Conservation (phyloP, 1,140 invertebrate species). For the Anadara kagoshimensis region DNA sequence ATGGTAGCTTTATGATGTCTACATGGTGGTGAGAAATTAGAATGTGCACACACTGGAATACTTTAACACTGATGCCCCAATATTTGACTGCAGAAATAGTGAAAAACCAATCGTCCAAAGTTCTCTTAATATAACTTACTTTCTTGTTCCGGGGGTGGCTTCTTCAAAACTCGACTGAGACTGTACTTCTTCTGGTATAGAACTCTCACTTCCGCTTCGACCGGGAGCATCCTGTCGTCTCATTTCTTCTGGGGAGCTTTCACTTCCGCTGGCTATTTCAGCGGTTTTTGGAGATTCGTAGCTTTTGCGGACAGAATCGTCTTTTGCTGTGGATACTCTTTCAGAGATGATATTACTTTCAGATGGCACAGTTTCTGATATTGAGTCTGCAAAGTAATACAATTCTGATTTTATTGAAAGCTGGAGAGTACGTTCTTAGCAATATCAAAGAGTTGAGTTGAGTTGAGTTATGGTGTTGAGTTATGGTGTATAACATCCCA, state of each 20-base stretch:
- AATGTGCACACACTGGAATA: too few relatives aligned
- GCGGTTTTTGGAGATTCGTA: constrained; percentile 35
- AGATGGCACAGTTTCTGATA: constrained; percentile 25
- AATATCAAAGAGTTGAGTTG: too few relatives aligned
- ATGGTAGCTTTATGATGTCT: too few relatives aligned
- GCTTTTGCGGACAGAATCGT: constrained; percentile 39
- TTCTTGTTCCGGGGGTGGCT: constrained; percentile 27
- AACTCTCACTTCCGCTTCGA: constrained; percentile 64
- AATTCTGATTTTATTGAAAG: too few relatives aligned
- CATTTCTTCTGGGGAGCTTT: constrained; percentile 47
- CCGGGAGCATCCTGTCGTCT: constrained; percentile 34
- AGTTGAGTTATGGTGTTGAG: too few relatives aligned
- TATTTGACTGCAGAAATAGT: not conserved
- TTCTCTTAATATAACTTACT: constrained; percentile 30
- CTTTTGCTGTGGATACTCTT: constrained; percentile 44
- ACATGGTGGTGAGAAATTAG: too few relatives aligned
- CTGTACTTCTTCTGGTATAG: constrained; percentile 62
- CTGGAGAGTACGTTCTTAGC: too few relatives aligned
- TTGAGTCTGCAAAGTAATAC: constrained; percentile 38
- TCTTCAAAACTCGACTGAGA: constrained; percentile 43
- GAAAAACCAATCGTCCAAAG: not conserved
- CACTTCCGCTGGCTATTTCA: constrained; percentile 37
- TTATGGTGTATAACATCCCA: too few relatives aligned
- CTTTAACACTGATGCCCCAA: too few relatives aligned
- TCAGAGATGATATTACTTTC: constrained; percentile 49